phyloP scores from a whole-genome alignment of 92 coral and sea anemone genomes.

The Phenganax stokvisi region DNA sequence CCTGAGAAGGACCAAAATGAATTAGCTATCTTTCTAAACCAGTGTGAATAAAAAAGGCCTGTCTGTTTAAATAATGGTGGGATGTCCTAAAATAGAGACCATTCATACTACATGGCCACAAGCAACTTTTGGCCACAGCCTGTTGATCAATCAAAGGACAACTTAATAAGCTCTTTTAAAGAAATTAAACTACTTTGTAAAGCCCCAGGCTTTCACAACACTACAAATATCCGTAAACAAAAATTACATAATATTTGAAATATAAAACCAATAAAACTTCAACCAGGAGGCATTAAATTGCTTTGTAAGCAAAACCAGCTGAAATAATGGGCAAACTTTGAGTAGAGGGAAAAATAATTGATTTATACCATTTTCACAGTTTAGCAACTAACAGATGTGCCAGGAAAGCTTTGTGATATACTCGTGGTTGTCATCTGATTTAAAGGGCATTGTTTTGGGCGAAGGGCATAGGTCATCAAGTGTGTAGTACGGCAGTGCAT shows the following conservation, averaged over 20 bases:
- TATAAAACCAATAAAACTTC: not conserved
- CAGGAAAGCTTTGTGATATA: not conserved
- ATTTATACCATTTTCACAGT: no score
- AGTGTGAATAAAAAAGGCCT: not conserved
- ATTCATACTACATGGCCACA: not conserved
- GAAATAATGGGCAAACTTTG: not conserved
- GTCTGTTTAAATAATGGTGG: not conserved
- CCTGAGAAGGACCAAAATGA: slow-evolving; percentile 40
- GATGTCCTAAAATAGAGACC: not conserved
- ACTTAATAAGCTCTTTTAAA: not conserved
- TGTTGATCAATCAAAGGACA: not conserved
- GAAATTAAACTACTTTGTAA: not conserved
- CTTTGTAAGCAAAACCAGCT: not conserved
- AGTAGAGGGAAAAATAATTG: not conserved
- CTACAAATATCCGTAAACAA: slow-evolving; percentile 2
- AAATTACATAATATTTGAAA: not conserved
- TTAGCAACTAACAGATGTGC: not conserved
- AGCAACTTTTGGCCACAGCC: slow-evolving; percentile 11
- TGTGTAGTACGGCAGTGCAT: not conserved
- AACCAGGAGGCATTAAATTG: not conserved
- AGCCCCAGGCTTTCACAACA: not conserved
- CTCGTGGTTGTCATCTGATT: slow-evolving; percentile 1
- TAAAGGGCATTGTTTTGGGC: not conserved
- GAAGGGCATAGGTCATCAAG: slow-evolving; percentile 17
- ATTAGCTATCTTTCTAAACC: not conserved